Conservation (phyloP, 2,797 vertebrate species). For the Cheirogaleus major region DNA sequence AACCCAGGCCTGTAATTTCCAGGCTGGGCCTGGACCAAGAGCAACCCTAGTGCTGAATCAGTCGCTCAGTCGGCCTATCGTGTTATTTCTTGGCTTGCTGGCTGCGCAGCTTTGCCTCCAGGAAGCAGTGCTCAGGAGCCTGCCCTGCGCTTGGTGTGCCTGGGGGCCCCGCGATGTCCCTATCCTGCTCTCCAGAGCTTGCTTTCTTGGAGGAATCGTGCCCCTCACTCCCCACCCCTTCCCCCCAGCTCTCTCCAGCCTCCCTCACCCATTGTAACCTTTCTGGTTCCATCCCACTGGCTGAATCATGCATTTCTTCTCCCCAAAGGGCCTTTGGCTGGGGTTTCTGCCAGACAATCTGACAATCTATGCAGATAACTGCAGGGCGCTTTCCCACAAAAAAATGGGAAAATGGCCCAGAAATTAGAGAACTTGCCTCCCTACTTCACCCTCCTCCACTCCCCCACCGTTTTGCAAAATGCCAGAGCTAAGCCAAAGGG, state of each 20-base stretch:
- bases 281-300: conserved; percentile 15
- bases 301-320: conserved; percentile 68
- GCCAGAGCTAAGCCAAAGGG: neutral
- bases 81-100: conserved; percentile 61
- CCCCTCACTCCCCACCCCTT: neutral
- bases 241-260: neutral
- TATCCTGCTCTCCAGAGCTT: neutral
- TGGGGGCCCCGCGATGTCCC: neutral
- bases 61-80: neutral
- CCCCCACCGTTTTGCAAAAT: neutral
- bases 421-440: conserved; percentile 18
- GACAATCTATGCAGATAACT: conserved; percentile 40
- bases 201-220: neutral
- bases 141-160: neutral
- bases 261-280: neutral
- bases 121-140: conserved; percentile 45
- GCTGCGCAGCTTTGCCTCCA: neutral
- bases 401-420: conserved; percentile 45
- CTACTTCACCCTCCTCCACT: neutral
- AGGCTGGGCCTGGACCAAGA: conserved; percentile 59
- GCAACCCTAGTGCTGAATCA: neutral
- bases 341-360: conserved; percentile 10
- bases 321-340: conserved; percentile 44
- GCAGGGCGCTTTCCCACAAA: conserved; percentile 69
- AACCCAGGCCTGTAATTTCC: conserved; percentile 73